Percentiles rank a stretch among this genome's conserved stretches.
phyloP scores from a whole-genome alignment of 1,140 invertebrate genomes.

The Aphidius ervi region DNA sequence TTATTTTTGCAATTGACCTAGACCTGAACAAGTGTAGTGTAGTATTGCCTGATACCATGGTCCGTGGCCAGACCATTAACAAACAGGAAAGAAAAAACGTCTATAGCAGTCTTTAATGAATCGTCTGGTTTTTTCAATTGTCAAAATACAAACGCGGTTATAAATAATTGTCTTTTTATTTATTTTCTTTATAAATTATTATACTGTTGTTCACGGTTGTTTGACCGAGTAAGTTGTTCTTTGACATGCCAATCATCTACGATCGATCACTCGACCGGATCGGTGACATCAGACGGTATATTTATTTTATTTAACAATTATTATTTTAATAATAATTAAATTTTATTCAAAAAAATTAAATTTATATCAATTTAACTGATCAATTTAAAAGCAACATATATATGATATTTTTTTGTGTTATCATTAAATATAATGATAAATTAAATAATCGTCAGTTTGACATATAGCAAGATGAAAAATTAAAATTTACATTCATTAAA shows the following conservation, averaged over 20 bases:
- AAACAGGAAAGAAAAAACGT: background rate
- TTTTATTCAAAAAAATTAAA: conserved; percentile 1
- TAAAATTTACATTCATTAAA: too few relatives aligned
- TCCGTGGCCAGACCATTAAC: conserved; percentile 35
- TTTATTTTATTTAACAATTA: conserved; percentile 13
- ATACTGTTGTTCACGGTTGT: conserved; percentile 15
- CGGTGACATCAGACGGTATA: conserved; percentile 33
- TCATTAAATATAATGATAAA: too few relatives aligned
- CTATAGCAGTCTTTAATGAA: conserved; percentile 18
- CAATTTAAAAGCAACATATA: too few relatives aligned
- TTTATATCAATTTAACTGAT: too few relatives aligned
- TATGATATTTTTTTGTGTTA: too few relatives aligned
- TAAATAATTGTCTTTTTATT: conserved; percentile 2
- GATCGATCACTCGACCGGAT: conserved; percentile 37
- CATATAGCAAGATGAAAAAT: background rate
- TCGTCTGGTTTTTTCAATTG: conserved; percentile 20
- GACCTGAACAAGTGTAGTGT: conserved; percentile 23
- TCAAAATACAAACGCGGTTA: background rate
- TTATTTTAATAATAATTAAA: background rate
- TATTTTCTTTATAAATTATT: background rate
- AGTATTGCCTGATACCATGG: conserved; percentile 43
- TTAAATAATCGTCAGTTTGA: too few relatives aligned
- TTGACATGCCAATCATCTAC: conserved; percentile 29
- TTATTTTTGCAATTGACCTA: conserved; percentile 24
- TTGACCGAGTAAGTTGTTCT: conserved; percentile 5